phyloP scores from a whole-genome alignment of 2,888 invertebrate species.

The Lepidonotus clava region DNA sequence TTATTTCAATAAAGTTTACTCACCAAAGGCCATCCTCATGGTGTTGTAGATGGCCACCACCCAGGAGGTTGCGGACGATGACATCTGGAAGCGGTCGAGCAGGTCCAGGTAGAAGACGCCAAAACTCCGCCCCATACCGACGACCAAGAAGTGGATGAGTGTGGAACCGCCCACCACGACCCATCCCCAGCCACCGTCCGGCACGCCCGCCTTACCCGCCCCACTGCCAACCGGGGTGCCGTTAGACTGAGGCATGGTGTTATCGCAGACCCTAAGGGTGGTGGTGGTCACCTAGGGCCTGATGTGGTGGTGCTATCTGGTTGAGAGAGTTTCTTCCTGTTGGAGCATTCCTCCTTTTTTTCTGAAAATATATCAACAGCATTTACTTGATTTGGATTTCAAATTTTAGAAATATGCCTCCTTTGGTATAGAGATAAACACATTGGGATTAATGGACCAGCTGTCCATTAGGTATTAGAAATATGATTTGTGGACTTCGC shows the following conservation, averaged over 20 bases:
- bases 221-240: not conserved
- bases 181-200: slow-evolving; percentile 57
- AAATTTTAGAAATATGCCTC: too few species aligned
- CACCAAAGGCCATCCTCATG: slow-evolving; percentile 15
- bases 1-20: not conserved
- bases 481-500: too few species aligned
- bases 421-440: too few species aligned
- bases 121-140: slow-evolving; percentile 43
- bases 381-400: too few species aligned
- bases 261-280: not conserved
- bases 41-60: slow-evolving; percentile 54
- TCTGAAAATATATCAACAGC: too few species aligned
- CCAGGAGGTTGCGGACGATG: slow-evolving; percentile 20
- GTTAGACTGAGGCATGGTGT: not conserved
- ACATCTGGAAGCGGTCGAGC: slow-evolving; percentile 24
- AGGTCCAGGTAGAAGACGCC: slow-evolving; percentile 55
- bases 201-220: not conserved
- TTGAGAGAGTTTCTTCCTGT: not conserved
- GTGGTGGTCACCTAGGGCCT: too few species aligned
- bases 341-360: not conserved
- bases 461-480: too few species aligned
- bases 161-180: slow-evolving; percentile 45
- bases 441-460: too few species aligned
- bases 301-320: too few species aligned
- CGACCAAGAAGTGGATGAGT: slow-evolving; percentile 47